Evolutionary conservation across 2,888 invertebrate genomes (phyloP).

Genomic region (Caenorhabditis macrosperma): DNA sequence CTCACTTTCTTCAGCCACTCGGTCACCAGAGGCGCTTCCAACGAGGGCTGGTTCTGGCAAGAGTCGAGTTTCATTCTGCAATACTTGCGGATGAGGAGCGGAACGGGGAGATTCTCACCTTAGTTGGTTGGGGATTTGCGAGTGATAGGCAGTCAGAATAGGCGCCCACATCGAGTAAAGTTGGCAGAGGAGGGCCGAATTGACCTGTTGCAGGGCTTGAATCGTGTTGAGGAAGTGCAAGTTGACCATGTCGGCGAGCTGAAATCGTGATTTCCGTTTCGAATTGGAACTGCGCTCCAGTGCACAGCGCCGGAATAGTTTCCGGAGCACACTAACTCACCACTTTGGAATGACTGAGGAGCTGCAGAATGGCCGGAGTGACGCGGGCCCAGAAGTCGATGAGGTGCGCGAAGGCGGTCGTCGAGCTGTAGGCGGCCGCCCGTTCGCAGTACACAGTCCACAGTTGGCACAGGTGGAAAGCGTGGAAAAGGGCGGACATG

Average conservation of each 20-base stretch:
- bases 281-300: background rate
- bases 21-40: slow-evolving; percentile 71
- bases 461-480: slow-evolving; percentile 96
- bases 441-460: slow-evolving; percentile 98
- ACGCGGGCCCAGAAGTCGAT: slow-evolving; percentile 99
- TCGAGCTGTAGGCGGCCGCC: slow-evolving; percentile 66
- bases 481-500: slow-evolving; percentile 96
- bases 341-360: slow-evolving; percentile 92
- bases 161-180: slow-evolving; percentile 93
- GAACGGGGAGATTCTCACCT: slow-evolving; percentile 47
- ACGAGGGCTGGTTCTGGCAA: slow-evolving; percentile 89
- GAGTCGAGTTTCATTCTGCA: slow-evolving; percentile 85
- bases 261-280: slow-evolving; percentile 61
- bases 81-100: background rate
- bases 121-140: slow-evolving; percentile 84
- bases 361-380: slow-evolving; percentile 93
- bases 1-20: slow-evolving; percentile 92
- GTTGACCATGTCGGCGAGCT: slow-evolving; percentile 98
- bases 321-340: slow-evolving; percentile 83
- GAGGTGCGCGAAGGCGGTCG: slow-evolving; percentile 81
- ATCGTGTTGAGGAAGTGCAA: slow-evolving; percentile 94
- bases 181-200: slow-evolving; percentile 75
- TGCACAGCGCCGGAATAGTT: slow-evolving; percentile 4
- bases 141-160: slow-evolving; percentile 92
- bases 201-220: slow-evolving; percentile 90